Evolutionary conservation across 1,140 invertebrate species (phyloP), one percentile per base, ranked within the genome.

Genomic region (Aphis gossypii): DNA sequence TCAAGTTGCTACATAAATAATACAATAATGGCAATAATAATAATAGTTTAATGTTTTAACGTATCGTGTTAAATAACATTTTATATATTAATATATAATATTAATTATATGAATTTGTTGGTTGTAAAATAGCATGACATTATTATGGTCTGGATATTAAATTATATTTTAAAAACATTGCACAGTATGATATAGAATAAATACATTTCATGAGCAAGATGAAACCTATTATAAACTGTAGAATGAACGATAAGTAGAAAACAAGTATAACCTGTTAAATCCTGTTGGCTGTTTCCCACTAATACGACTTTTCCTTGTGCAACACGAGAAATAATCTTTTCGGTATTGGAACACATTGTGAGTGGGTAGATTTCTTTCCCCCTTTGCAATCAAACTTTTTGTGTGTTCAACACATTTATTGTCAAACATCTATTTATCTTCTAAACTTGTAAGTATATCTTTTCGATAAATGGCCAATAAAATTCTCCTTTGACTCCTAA

Each of bases 281-380:
- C 41, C 35, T 48, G 90, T 91, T 91, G 90, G 60, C 90, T 21
- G 60, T 46, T 91, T 91, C 25, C 44, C 60, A 89, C 56, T 76
- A 76, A 91, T 46, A 68, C 56, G 41, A 68, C n/a, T 76, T 38
- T 46, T n/a, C 56, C 90, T 46, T 7, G 14, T 30, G 35, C 60
- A 41, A 60, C 46, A 91, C 60, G 56, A 91, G 9, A 76, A 56
- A 90, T 68, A 68, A 90, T 76, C 25, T n/a, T 38, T 30, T 76
- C 60, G 60, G n/a, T 46, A 76, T 46, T 21, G 56, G 8, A 38
- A 91, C 14, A 46, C 41, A 44, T 35, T 18, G 89, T 3, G 60
- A 6, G 30, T 76, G 38, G 35, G 6, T 35, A 18, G 84, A 38
- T 46, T 89, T 54, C n/a, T 21, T 35, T 89, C 14, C 38, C 25